A percentile compares a stretch with the other conserved stretches of the same genome.
Evolutionary conservation across 2,888 invertebrate species (phyloP).

Genomic region (Steinernema hermaphroditum): DNA sequence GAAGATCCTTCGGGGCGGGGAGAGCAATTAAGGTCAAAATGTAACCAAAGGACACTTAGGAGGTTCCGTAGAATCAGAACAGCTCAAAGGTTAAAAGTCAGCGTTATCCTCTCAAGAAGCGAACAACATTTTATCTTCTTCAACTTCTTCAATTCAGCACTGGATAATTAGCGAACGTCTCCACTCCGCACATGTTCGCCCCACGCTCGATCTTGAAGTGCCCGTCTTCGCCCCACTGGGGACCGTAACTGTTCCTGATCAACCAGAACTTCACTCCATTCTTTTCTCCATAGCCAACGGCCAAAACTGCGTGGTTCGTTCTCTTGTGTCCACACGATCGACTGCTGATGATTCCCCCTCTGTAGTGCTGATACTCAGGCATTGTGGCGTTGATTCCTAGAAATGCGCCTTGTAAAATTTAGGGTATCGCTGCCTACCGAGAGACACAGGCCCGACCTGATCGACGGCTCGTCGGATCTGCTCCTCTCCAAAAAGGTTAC

Average conservation of each 20-base stretch:
- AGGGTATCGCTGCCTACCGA: background rate
- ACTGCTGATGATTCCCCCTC: background rate
- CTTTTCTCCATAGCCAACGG: slow-evolving; percentile 16
- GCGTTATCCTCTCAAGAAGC: too few relatives aligned
- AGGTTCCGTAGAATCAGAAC: too few relatives aligned
- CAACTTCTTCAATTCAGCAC: background rate
- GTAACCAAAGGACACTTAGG: too few relatives aligned
- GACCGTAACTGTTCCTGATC: slow-evolving; percentile 14
- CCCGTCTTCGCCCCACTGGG: background rate
- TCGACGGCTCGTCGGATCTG: background rate
- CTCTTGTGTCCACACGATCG: background rate
- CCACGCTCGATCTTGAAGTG: background rate
- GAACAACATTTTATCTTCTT: too few relatives aligned
- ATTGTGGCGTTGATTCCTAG: background rate
- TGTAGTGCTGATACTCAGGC: background rate
- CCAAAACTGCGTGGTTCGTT: slow-evolving; percentile 14
- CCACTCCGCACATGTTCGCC: background rate
- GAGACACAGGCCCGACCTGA: background rate
- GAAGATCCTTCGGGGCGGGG: too few relatives aligned
- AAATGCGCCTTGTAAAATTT: background rate
- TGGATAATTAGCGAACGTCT: background rate
- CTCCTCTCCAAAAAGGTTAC: background rate
- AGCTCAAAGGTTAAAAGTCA: too few relatives aligned
- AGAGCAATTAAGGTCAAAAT: too few relatives aligned
- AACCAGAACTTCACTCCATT: background rate